Conservation (phyloP, 1,140 invertebrate genomes). For the Cotesia typhae region DNA sequence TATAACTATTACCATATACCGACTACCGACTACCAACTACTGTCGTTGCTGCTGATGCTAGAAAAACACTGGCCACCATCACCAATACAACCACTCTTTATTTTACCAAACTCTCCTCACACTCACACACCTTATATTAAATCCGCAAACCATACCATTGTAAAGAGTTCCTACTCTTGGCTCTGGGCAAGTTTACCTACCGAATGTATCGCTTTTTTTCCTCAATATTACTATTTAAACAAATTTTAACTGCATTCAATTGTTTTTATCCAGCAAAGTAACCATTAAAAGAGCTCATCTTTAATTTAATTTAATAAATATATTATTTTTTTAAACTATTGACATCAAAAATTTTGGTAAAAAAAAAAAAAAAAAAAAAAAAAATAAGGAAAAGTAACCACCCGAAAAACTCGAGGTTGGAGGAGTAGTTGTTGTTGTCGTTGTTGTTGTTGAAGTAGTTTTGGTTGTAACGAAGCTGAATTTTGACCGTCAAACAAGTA, state of each 20-base stretch:
- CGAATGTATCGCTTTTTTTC: background rate
- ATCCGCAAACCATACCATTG: slow-evolving; percentile 13
- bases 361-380: too few relatives aligned
- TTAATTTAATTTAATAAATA: too few relatives aligned
- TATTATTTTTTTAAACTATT: too few relatives aligned
- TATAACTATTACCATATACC: slow-evolving; percentile 9
- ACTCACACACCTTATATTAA: background rate
- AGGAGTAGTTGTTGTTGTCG: too few relatives aligned
- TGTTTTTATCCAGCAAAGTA: too few relatives aligned
- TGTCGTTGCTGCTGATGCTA: slow-evolving; percentile 4
- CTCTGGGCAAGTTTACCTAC: slow-evolving; percentile 17
- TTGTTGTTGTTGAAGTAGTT: too few relatives aligned
- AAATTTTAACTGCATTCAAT: too few relatives aligned
- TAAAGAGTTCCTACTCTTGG: background rate
- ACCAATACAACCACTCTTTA: background rate
- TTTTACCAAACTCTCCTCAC: background rate
- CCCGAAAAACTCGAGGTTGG: too few relatives aligned
- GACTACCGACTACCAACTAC: slow-evolving; percentile 1
- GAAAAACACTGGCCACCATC: background rate
- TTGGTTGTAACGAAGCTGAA: background rate
- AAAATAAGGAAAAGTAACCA: too few relatives aligned
- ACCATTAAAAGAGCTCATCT: too few relatives aligned
- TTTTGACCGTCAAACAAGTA: slow-evolving; percentile 29
- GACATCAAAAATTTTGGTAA: too few relatives aligned
- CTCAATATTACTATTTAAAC: background rate